Percentiles rank a stretch among this genome's conserved stretches.
These are phyloP conservation scores for Colossoma macropomum DNA, from an alignment of 2,113 vertebrate genomes.

Conservation along the genomic window DNA sequence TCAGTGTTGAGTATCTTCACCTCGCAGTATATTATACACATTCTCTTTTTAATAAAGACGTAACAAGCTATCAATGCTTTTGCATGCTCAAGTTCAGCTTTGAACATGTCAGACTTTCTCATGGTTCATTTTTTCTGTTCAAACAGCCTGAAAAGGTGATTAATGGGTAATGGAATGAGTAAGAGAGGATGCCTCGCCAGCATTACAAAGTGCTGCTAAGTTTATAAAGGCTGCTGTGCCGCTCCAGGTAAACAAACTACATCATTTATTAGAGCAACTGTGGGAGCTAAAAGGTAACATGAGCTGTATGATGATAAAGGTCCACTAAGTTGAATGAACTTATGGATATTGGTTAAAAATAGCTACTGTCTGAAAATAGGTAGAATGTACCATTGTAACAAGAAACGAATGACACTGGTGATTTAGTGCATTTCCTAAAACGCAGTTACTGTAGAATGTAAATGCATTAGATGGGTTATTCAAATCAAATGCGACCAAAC, in stretches of 20 bases:
- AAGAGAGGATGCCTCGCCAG: conserved; percentile 16
- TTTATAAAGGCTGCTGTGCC: conserved; percentile 11
- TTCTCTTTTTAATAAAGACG: neutral
- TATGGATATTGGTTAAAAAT: too few species aligned
- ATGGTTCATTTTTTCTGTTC: conserved; percentile 28
- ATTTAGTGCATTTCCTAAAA: too few species aligned
- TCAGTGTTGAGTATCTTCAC: too few species aligned
- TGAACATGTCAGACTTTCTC: neutral
- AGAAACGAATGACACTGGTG: too few species aligned
- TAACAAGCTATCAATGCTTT: neutral
- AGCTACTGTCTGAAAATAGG: too few species aligned
- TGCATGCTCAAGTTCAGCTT: neutral
- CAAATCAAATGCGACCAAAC: too few species aligned
- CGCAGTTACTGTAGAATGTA: too few species aligned
- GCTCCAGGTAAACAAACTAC: conserved; percentile 32
- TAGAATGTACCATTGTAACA: too few species aligned
- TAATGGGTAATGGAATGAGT: conserved; percentile 24
- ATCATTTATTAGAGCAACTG: neutral
- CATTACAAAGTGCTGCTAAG: conserved; percentile 21
- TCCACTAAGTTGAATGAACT: conserved; percentile 9
- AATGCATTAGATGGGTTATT: too few species aligned
- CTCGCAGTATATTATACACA: neutral
- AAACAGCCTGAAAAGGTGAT: conserved; percentile 34
- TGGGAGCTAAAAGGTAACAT: conserved; percentile 4
- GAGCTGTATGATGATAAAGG: conserved; percentile 4